Evolutionary conservation across 2,888 invertebrate species (phyloP).

Genomic region (Phania funesta): DNA sequence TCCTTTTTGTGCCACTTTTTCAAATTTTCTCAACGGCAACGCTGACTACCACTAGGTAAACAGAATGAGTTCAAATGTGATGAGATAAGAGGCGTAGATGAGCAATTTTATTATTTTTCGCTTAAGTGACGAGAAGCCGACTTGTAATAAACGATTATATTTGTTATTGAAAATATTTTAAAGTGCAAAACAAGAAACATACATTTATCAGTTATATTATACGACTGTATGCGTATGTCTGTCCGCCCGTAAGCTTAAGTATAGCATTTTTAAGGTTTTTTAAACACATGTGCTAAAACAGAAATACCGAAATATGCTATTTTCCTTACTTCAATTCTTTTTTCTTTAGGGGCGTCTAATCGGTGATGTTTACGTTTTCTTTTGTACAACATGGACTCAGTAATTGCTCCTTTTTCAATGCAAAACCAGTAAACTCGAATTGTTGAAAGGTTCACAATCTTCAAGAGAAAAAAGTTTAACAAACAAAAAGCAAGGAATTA

Average conservation of each 20-base stretch:
- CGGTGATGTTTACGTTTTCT: constrained; percentile 23
- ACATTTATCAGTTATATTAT: constrained; percentile 28
- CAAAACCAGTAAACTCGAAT: constrained; percentile 20
- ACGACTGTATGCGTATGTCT: background rate
- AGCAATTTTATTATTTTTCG: constrained; percentile 37
- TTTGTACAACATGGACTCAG: constrained; percentile 32
- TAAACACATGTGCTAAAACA: constrained; percentile 56
- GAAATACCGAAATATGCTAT: constrained; percentile 12
- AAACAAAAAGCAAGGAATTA: constrained; percentile 3
- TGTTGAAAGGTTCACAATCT: constrained; percentile 55
- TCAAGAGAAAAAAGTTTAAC: background rate
- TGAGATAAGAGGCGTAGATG: background rate
- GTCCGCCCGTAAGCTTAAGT: background rate
- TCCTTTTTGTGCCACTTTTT: too few relatives aligned
- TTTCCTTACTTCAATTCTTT: background rate
- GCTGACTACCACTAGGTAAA: background rate
- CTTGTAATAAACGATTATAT: constrained; percentile 54
- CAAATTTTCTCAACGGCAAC: too few relatives aligned
- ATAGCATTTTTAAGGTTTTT: constrained; percentile 22
- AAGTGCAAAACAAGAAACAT: constrained; percentile 1
- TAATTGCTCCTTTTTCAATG: background rate
- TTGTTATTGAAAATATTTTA: constrained; percentile 36
- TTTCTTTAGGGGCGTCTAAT: constrained; percentile 30
- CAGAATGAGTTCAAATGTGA: background rate
- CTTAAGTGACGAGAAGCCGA: constrained; percentile 31